A percentile compares a stretch with the other conserved stretches of the same genome.
Evolutionary conservation across 92 coral and sea anemone species (phyloP).

Genomic region (Palythoa grandiflora): DNA sequence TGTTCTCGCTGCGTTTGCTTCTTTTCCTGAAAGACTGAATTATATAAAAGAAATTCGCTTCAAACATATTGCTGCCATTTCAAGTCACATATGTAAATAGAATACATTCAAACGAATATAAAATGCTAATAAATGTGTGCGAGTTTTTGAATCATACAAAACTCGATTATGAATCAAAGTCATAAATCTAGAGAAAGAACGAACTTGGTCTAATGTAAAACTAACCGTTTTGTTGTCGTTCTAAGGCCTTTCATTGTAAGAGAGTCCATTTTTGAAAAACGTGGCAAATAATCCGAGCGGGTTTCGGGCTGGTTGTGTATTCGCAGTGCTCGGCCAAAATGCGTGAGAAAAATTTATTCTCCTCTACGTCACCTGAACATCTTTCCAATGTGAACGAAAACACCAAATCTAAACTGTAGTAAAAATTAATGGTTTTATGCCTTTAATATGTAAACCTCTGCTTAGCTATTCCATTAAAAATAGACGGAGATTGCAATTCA

Average conservation of each 20-base stretch:
- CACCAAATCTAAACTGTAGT: slow-evolving; percentile 66
- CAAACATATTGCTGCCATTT: slow-evolving; percentile 11
- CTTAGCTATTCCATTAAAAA: slow-evolving; percentile 97
- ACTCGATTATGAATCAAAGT: not conserved
- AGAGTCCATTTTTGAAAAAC: slow-evolving; percentile 27
- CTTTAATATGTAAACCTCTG: slow-evolving; percentile 93
- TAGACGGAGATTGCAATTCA: slow-evolving; percentile 82
- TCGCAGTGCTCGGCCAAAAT: not conserved
- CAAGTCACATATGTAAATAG: slow-evolving; percentile 31
- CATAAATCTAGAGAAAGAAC: not conserved
- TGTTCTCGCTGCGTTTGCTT: not conserved
- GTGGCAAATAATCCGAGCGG: slow-evolving; percentile 41
- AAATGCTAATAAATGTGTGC: slow-evolving; percentile 18
- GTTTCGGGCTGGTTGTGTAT: slow-evolving; percentile 19
- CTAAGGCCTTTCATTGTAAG: not conserved
- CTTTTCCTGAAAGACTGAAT: not conserved
- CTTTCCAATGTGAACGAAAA: slow-evolving; percentile 23
- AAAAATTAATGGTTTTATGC: slow-evolving; percentile 83
- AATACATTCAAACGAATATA: slow-evolving; percentile 5
- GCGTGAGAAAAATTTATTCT: not conserved
- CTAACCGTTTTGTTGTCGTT: slow-evolving; percentile 33
- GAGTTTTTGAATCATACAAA: not conserved
- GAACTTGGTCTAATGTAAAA: not conserved
- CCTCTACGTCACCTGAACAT: slow-evolving; percentile 10
- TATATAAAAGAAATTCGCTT: not conserved